A percentile compares a stretch with the other conserved stretches of the same genome.
Conservation (phyloP, 2,113 vertebrate species). For the Connochaetes taurinus region DNA sequence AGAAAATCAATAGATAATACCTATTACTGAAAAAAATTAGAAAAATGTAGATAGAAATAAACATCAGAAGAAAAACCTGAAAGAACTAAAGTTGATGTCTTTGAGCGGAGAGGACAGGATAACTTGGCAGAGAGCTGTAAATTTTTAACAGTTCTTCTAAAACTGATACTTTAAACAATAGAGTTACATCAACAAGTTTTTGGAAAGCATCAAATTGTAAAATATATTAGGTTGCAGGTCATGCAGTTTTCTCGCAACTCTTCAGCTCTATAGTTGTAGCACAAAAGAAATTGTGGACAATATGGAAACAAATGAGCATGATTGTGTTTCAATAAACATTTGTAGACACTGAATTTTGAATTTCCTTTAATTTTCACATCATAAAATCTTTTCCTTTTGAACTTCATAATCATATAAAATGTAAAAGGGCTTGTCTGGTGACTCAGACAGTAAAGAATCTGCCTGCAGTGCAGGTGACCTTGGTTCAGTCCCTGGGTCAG, state of each 20-base stretch:
- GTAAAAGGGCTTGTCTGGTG: not conserved
- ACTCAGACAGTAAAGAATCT: not conserved
- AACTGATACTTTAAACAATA: not conserved
- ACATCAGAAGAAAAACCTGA: not conserved
- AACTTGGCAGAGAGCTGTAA: not conserved
- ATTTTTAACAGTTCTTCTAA: not conserved
- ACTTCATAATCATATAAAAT: slow-evolving; percentile 5
- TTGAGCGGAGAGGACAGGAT: not conserved
- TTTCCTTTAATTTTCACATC: not conserved
- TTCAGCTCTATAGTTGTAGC: not conserved
- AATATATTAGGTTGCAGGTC: not conserved
- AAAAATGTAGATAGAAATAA: not conserved
- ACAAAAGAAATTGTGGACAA: not conserved
- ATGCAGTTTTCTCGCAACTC: not conserved
- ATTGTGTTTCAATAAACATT: not conserved
- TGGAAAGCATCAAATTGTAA: not conserved
- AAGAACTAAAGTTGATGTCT: not conserved
- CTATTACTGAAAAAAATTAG: slow-evolving; percentile 1
- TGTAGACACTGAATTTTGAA: slow-evolving; percentile 22
- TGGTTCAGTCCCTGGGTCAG: not conserved
- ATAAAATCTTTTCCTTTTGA: not conserved
- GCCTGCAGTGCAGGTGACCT: not conserved
- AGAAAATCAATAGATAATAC: not conserved
- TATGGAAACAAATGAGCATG: not conserved
- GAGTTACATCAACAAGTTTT: not conserved